These are phyloP conservation scores for Sinopyrophorus schimmeli DNA, from an alignment of 2,888 invertebrate genomes.

Conservation along the genomic window DNA sequence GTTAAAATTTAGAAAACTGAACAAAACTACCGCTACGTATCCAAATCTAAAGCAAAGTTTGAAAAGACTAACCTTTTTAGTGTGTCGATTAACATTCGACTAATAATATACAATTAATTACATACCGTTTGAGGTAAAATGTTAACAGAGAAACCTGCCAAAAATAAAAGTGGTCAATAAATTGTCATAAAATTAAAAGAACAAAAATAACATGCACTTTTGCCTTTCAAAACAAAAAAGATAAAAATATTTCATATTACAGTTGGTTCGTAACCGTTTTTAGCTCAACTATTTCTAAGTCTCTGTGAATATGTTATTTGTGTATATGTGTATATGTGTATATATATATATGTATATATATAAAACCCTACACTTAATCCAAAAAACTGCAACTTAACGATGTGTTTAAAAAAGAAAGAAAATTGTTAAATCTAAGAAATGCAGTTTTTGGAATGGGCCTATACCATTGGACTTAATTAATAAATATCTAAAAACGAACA, in stretches of 20 bases:
- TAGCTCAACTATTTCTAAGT: no score
- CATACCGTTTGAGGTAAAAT: conserved; percentile 45
- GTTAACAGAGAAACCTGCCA: conserved; percentile 47
- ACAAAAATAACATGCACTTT: conserved; percentile 22
- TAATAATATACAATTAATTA: conserved; percentile 33
- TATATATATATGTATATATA: no score
- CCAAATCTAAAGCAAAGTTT: conserved; percentile 17
- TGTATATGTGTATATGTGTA: no score
- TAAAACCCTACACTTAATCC: no score
- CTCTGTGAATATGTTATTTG: no score
- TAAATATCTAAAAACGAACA: conserved; percentile 24
- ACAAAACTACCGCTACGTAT: no score
- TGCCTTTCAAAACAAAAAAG: no score
- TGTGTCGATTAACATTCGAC: conserved; percentile 25
- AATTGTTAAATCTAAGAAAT: neutral
- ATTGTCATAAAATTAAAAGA: conserved; percentile 11
- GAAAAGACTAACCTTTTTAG: conserved; percentile 44
- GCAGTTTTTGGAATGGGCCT: conserved; percentile 1
- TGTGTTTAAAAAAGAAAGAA: conserved; percentile 6
- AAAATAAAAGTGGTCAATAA: conserved; percentile 46
- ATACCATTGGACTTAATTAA: conserved; percentile 8
- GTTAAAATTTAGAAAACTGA: no score
- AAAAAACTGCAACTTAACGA: no score
- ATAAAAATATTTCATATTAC: no score
- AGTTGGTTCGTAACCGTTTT: no score